Conservation (phyloP, 2,797 vertebrate genomes). For the Acropternis orthonyx region DNA sequence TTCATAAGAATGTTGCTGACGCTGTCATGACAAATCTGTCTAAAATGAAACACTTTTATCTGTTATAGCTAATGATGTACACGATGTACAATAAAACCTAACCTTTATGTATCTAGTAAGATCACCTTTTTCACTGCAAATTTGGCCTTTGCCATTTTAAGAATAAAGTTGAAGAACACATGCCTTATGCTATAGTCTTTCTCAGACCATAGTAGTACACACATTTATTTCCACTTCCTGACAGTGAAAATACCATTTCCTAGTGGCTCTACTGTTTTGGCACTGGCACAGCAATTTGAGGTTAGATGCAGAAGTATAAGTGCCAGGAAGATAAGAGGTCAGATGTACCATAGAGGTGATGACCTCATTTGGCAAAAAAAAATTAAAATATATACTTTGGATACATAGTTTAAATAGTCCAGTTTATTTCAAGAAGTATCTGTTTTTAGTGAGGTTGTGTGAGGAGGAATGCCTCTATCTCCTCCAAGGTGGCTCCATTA, state of each 20-base stretch:
- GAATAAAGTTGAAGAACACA: neutral
- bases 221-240: neutral
- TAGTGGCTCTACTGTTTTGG: conserved; percentile 9
- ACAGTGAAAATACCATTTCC: conserved; percentile 19
- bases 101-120: neutral
- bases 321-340: conserved; percentile 51
- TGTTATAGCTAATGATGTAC: neutral
- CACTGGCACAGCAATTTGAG: conserved; percentile 5
- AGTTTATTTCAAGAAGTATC: neutral
- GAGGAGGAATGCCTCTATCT: neutral
- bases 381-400: neutral
- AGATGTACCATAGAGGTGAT: conserved; percentile 20
- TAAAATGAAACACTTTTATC: neutral
- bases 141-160: neutral
- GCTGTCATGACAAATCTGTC: neutral
- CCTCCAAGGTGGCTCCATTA: neutral
- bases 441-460: neutral
- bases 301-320: conserved; percentile 31
- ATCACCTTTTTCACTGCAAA: fast-evolving
- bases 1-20: neutral
- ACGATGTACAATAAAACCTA: neutral
- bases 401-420: neutral
- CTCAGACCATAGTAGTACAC: neutral
- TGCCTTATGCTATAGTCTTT: neutral
- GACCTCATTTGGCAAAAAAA: conserved; percentile 13